Evolutionary conservation across 2,113 vertebrate species (phyloP), one percentile per base, ranked within the genome.

Genomic region (Chaetura pelagica): DNA sequence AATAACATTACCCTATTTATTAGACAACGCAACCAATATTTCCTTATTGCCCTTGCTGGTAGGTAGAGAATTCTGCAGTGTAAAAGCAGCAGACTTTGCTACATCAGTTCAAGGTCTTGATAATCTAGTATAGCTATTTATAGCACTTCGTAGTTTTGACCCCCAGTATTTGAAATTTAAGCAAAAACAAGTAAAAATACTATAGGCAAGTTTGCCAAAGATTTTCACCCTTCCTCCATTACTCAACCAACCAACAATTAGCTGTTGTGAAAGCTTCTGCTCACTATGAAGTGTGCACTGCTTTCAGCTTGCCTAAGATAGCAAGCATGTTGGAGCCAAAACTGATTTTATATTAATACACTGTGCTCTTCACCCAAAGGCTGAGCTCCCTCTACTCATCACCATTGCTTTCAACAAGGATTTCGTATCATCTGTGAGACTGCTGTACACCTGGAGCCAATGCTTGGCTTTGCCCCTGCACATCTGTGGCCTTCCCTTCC

Each of bases 211-310:
- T 92, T 84, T 44, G 15, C 79, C 29, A 7, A 26, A 23, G 68
- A 90, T 55, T 90, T 93, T 94, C 63, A 55, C 38, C 68, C 73
- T 82, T 76, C 63, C 68, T 55, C 30, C 57, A 18, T 92, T 87
- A 75, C 84, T 87, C 84, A 87, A 51, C 79, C 24, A 89, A 20
- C 35, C 58, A 27, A 63, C 80, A 86, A 86, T 77, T 90, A 93
- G 17, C 40, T 74, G 72, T 93, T 95, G 34, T 22, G 48, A 86
- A 96, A 92, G 79, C 71, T 73, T 88, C 59, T 97, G 75, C 72
- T 94, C 94, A 58, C 80, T 42, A 20, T 30, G 34, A 77, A 58
- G 72, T 0, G 7, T 51, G 46, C 19, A 15, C 23, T 82, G 58
- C 79, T 64, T 24, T 61, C 44, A 57, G 48, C 76, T 62, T 61